Conservation (phyloP, 2,888 invertebrate species). For the Rhagonycha fulva region DNA sequence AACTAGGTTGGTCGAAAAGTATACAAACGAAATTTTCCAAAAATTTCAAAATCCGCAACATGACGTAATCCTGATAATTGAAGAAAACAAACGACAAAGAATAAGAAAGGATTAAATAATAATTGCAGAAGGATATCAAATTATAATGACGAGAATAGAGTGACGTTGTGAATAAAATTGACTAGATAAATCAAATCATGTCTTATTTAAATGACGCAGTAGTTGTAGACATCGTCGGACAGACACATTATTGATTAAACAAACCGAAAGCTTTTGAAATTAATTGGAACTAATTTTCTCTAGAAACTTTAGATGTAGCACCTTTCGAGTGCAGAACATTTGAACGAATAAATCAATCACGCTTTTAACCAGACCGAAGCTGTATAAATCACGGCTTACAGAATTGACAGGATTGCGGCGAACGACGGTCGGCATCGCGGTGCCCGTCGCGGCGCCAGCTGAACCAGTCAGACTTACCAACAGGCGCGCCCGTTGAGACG, state of each 20-base stretch:
- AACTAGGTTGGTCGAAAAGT: too few relatives aligned
- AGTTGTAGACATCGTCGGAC: conserved; percentile 8
- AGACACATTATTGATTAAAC: conserved; percentile 24
- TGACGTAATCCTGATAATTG: not conserved
- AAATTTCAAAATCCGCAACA: not conserved
- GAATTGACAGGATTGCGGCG: conserved; percentile 29
- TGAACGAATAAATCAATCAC: conserved; percentile 35
- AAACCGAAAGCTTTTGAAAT: conserved; percentile 23
- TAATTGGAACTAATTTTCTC: conserved; percentile 25
- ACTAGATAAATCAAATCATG: not conserved
- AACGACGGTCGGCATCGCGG: conserved; percentile 23
- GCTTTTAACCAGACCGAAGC: conserved; percentile 32
- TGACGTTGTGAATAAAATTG: not conserved
- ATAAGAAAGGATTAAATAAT: not conserved
- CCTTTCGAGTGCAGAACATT: conserved; percentile 23
- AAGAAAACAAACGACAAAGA: not conserved
- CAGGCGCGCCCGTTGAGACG: conserved; percentile 18
- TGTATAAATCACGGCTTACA: conserved; percentile 34
- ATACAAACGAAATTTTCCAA: too few relatives aligned
- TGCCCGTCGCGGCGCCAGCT: conserved; percentile 27
- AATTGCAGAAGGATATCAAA: not conserved
- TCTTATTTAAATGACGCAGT: conserved; percentile 24
- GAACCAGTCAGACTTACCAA: conserved; percentile 18
- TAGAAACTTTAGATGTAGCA: conserved; percentile 16
- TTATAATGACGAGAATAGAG: not conserved